Evolutionary conservation across 2,888 invertebrate species (phyloP), one percentile per base, ranked within the genome.

Genomic region (Agrotis puta): DNA sequence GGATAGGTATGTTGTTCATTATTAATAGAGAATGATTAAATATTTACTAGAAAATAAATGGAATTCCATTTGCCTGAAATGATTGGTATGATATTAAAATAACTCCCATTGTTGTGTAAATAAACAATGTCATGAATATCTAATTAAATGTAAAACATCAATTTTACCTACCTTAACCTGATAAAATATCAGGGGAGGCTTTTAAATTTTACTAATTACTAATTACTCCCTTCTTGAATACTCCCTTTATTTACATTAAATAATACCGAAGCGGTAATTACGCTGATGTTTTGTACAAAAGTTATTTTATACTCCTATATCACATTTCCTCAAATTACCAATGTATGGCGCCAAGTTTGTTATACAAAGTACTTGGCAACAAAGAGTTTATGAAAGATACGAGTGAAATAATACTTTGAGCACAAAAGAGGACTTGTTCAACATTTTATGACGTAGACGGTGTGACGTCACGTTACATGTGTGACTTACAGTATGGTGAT

Each of bases 381-480:
- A 84, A 85, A 79, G 70, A 79, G 76, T 78, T 84, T 84, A 84
- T 79, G 73, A 79, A 79, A 77, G 69, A 81, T 70, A 70, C 57
- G 64, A 63, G 47, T 51, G 57, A 56, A 69, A 71, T 75, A 79
- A 73, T 70, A 75, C 58, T 72, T 65, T 69, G 79, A 85, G 75
- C 66, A 80, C 76, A 84, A 85, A 87, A 86, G 82, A 75, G 82
- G 82, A 88, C 84, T 87, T 77, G 72, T 68, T 79, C 75, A 79
- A 81, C 77, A 74, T 85, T 86, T 80, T 86, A 82, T 85, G 85
- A 83, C 78, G 74, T 58, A 66, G 69, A 73, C 82, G 58, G 78
- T 71, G 77, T 83, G 85, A 87, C 86, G 84, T 87, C 82, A 88
- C 68, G 77, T 85, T 85, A 84, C 85, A 87, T 85, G 78, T 84